These are phyloP conservation scores for Drosophila falleni DNA, from an alignment of 2,888 invertebrate species.

Conservation along the genomic window DNA sequence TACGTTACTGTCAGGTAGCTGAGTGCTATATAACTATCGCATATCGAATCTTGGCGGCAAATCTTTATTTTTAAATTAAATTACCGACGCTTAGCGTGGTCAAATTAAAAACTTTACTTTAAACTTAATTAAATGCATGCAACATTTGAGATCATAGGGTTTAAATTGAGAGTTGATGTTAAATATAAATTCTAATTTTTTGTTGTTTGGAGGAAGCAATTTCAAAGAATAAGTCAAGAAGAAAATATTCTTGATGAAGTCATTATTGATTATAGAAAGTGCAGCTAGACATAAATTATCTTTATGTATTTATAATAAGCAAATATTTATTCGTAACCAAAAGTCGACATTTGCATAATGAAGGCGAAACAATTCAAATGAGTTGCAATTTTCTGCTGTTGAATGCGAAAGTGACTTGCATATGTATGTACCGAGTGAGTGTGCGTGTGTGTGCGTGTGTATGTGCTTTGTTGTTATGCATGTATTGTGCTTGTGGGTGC, in stretches of 20 bases:
- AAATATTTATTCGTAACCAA: constrained; percentile 70
- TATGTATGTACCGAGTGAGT: not conserved
- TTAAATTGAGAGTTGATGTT: no score
- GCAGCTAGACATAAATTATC: constrained; percentile 24
- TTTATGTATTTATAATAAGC: constrained; percentile 73
- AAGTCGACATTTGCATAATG: constrained; percentile 70
- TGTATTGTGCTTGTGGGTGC: constrained; percentile 48
- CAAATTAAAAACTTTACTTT: no score
- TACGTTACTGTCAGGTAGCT: not conserved
- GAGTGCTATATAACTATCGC: constrained; percentile 1
- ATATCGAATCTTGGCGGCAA: constrained; percentile 24
- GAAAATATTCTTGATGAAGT: constrained; percentile 8
- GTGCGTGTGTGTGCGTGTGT: constrained; percentile 5
- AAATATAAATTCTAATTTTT: no score
- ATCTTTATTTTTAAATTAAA: not conserved
- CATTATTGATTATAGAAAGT: constrained; percentile 35
- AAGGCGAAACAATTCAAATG: constrained; percentile 71
- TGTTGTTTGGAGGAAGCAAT: not conserved
- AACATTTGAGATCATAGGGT: not conserved
- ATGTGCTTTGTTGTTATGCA: constrained; percentile 2
- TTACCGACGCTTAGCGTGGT: not conserved
- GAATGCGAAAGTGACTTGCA: constrained; percentile 59
- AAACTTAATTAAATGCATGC: no score
- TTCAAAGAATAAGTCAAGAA: not conserved
- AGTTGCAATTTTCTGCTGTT: constrained; percentile 68